phyloP scores from a whole-genome alignment of 2,113 vertebrate species.

The Atrichornis clamosus region DNA sequence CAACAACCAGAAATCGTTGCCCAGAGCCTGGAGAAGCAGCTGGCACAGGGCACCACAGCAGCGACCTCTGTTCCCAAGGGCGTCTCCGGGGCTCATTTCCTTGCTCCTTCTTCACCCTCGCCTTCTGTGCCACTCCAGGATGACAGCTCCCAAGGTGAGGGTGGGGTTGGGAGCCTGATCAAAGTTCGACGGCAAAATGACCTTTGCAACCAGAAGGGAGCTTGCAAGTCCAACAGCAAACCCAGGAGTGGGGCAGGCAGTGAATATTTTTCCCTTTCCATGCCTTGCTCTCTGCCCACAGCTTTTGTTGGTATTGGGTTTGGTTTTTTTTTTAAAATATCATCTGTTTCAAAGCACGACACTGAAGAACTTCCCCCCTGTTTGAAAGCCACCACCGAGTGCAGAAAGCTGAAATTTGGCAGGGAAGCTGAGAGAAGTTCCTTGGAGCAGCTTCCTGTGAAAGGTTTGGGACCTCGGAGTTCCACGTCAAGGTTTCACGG shows the following conservation, averaged over 20 bases:
- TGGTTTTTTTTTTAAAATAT: neutral
- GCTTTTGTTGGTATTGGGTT: neutral
- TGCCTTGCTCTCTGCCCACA: neutral
- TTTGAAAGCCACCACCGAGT: neutral
- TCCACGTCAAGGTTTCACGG: neutral
- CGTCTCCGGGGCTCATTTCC: neutral
- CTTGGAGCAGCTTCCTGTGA: neutral
- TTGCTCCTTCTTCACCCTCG: neutral
- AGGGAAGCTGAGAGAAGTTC: neutral
- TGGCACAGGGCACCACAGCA: neutral
- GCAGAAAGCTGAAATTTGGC: neutral
- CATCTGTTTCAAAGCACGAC: neutral
- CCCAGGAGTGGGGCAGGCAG: neutral
- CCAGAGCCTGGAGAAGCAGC: neutral
- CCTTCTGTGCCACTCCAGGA: neutral
- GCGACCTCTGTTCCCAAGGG: neutral
- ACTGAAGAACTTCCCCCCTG: neutral
- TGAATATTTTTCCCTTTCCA: neutral
- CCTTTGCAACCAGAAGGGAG: neutral
- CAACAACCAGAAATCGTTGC: accelerated
- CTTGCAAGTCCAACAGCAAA: neutral
- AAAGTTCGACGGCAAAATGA: neutral
- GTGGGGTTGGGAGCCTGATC: neutral
- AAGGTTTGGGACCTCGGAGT: neutral
- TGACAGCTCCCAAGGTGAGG: neutral